phyloP scores from a whole-genome alignment of 2,113 vertebrate genomes.

The Halichoerus grypus region DNA sequence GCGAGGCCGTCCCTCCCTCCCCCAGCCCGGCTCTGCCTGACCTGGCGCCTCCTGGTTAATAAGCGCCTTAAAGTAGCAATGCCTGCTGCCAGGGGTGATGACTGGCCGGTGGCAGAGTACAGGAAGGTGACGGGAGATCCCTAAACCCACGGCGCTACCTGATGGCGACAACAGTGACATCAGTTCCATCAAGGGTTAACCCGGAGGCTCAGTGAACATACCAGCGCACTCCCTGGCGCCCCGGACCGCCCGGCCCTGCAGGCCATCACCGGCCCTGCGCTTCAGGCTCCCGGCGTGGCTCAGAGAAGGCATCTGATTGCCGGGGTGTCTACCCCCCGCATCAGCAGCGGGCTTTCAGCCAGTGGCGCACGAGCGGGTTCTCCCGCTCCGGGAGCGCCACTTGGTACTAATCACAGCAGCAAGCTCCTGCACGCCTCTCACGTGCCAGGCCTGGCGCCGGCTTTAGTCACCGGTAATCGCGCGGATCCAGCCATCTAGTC shows the following conservation, averaged over 20 bases:
- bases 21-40: background rate
- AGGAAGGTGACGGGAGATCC: background rate
- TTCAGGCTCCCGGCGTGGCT: too few species aligned
- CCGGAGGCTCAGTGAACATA: background rate
- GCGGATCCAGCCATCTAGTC: background rate
- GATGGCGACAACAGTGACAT: background rate
- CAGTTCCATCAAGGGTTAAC: background rate
- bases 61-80: background rate
- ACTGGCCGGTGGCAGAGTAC: background rate
- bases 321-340: background rate
- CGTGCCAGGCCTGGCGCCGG: background rate
- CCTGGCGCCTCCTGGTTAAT: background rate
- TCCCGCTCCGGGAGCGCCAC: background rate
- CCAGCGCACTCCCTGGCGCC: background rate
- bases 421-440: background rate
- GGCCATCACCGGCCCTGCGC: background rate
- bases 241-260: rapidly evolving
- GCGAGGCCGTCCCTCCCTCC: background rate
- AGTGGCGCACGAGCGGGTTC: background rate
- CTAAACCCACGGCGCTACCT: background rate
- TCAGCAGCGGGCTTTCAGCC: background rate
- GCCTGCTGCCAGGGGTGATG: background rate
- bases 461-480: background rate
- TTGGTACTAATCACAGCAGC: background rate
- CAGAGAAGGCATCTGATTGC: background rate